Base-by-base conservation (phyloP, 2,888 invertebrate species). In the Agrilus mali region DNA sequence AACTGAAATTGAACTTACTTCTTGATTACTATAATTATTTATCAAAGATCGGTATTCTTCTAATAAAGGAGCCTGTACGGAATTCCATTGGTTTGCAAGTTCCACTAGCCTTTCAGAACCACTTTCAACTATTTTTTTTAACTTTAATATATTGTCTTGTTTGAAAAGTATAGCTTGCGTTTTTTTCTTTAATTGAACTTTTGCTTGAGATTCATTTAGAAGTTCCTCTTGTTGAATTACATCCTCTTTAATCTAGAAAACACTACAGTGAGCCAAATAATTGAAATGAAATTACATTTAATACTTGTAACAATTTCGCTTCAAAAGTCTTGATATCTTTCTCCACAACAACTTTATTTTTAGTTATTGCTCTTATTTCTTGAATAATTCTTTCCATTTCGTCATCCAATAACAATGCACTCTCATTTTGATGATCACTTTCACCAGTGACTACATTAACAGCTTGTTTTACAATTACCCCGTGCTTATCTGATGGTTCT, bases 21-120 rank as follows among this genome's bases (percentile, higher is more conserved):
- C 66, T 57, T 68, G 66, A 33, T 48, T 56, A 57, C 45, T 71
- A 54, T 53, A 61, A 53, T 48, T 54, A 15, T 48, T 47, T 43
- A 54, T 44, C 36, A 61, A 45, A 14, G 59, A 69, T 38, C 75
- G 64, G 56, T 76, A 78, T 52, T 78, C 71, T 50, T 76, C 70
- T 20, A 81, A 66, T 12, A 86, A 63, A 1, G 84, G 82, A 22
- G 69, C 69, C 50, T 82, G 71, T 55, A 83, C 81, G 40, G 77
- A 74, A 54, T 82, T 78, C 86, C 86, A 87, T 55, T 86, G 82
- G 44, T 72, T 73, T 4, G 77, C 77, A 40, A 86, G 62, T 43
- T 71, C 73, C 20, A 76, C 66, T 32, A 84, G 65, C 55, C 80
- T 72, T 54, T 77, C 77, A 39, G 74, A 73, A 47, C 78, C 77